A percentile compares a stretch with the other conserved stretches of the same genome.
These are phyloP conservation scores for Arrhopalites spinosus DNA, from an alignment of 2,888 invertebrate species.

Conservation along the genomic window DNA sequence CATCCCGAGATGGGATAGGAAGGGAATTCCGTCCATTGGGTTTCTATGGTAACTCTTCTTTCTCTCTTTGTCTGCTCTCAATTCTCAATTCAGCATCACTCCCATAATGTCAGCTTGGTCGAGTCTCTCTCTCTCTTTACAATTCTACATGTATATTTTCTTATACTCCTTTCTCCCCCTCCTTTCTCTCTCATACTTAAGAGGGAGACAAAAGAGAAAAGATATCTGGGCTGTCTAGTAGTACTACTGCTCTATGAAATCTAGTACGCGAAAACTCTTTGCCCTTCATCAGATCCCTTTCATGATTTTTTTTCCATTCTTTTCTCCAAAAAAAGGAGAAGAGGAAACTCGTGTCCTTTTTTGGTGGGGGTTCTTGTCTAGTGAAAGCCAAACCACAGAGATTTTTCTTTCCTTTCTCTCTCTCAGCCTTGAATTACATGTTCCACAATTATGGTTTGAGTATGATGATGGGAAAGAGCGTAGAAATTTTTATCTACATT, in stretches of 20 bases:
- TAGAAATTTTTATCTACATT: too few relatives aligned
- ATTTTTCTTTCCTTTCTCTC: not conserved
- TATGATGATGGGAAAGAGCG: too few relatives aligned
- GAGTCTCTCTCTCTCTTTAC: not conserved
- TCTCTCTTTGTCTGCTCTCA: constrained; percentile 3
- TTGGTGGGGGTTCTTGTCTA: too few relatives aligned
- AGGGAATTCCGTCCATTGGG: constrained; percentile 30
- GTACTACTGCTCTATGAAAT: not conserved
- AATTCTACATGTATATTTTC: not conserved
- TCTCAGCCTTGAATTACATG: not conserved
- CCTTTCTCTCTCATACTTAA: not conserved
- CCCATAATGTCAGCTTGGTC: not conserved
- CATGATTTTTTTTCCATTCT: not conserved
- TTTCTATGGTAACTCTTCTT: constrained; percentile 27
- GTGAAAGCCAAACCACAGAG: not conserved
- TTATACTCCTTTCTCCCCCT: not conserved
- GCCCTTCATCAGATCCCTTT: constrained; percentile 20
- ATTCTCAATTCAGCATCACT: constrained; percentile 16
- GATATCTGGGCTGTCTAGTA: not conserved
- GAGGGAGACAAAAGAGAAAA: not conserved
- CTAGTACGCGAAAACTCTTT: not conserved
- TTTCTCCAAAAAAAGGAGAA: not conserved
- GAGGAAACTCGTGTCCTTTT: too few relatives aligned
- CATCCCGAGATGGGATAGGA: constrained; percentile 43
- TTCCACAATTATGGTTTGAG: too few relatives aligned